Conservation (phyloP, 2,888 invertebrate genomes). For the Oscheius sp. region DNA sequence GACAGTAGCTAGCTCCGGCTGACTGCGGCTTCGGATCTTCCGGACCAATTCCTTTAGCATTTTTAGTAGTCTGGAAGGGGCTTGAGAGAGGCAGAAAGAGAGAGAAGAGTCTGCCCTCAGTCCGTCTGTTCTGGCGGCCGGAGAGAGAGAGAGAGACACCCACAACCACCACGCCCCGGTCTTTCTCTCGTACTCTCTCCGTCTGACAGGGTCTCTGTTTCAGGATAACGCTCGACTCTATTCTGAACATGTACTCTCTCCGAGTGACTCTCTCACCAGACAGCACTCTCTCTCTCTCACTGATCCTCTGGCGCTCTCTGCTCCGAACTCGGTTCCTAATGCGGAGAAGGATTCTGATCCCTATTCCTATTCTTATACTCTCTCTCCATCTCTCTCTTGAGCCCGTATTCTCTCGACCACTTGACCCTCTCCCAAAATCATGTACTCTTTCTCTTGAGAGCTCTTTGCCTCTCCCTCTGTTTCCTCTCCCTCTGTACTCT, state of each 20-base stretch:
- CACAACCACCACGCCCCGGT: not conserved
- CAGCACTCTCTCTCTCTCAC: conserved; percentile 2
- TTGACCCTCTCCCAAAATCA: not conserved
- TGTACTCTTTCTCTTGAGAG: not conserved
- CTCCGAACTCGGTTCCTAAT: too few relatives aligned
- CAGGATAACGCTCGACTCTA: not conserved
- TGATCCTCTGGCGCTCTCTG: too few relatives aligned
- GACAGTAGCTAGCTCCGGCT: not conserved
- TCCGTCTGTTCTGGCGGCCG: not conserved
- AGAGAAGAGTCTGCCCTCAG: not conserved
- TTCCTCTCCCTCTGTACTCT: not conserved
- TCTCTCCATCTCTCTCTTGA: too few relatives aligned
- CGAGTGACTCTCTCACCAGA: not conserved
- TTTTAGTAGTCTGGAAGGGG: not conserved
- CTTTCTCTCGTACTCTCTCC: not conserved
- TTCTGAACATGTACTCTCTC: too few relatives aligned
- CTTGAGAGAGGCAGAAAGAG: not conserved
- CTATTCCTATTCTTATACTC: too few relatives aligned
- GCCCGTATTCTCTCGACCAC: too few relatives aligned
- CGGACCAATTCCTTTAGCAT: conserved; percentile 13
- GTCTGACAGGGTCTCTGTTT: not conserved
- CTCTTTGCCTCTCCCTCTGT: not conserved
- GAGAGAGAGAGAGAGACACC: conserved; percentile 17
- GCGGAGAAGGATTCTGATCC: too few relatives aligned
- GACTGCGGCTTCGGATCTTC: conserved; percentile 10